phyloP scores from a whole-genome alignment of 2,113 vertebrate genomes.

The Brachyhypopomus gauderio region DNA sequence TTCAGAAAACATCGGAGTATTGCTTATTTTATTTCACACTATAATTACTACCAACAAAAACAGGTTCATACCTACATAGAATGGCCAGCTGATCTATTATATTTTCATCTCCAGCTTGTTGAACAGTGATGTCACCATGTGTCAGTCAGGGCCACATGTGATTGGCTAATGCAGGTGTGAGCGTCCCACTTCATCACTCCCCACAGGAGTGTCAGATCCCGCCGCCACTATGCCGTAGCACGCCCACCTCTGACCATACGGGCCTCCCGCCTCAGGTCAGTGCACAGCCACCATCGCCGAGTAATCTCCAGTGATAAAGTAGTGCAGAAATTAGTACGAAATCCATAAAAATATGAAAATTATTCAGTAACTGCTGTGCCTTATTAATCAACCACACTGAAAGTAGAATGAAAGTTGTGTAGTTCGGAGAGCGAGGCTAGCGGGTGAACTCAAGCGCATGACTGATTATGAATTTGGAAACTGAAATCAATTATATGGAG shows the following conservation, averaged over 20 bases:
- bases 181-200: constrained; percentile 16
- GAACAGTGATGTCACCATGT: constrained; percentile 5
- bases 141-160: background rate
- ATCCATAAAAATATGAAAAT: too few species aligned
- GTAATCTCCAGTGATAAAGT: background rate
- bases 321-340: background rate
- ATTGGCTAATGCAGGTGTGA: constrained; percentile 38
- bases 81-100: constrained; percentile 11
- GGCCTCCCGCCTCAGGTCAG: background rate
- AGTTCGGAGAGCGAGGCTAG: too few species aligned
- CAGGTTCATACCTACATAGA: background rate
- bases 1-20: too few species aligned
- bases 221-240: background rate
- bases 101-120: background rate
- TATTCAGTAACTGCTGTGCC: too few species aligned
- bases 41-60: background rate
- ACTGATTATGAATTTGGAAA: too few species aligned
- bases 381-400: too few species aligned
- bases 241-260: background rate
- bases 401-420: too few species aligned
- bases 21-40: background rate
- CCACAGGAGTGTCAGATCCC: constrained; percentile 4
- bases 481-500: too few species aligned
- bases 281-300: background rate
- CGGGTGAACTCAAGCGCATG: too few species aligned